Evolutionary conservation across 2,888 invertebrate genomes (phyloP), one percentile per base, ranked within the genome.

Genomic region (Nasonovia ribisnigri): DNA sequence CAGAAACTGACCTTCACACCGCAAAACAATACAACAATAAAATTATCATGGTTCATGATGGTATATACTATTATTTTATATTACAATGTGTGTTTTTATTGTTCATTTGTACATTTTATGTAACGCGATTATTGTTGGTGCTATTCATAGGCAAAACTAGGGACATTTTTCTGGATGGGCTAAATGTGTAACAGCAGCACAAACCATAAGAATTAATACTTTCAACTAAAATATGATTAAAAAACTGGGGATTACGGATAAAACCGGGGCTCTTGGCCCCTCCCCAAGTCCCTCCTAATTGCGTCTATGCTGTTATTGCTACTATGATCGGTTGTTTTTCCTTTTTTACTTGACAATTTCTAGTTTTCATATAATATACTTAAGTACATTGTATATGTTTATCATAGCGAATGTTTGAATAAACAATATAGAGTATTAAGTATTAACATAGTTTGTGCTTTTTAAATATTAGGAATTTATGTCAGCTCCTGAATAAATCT

Each of bases 1-100:
- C 42, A 60, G 36, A 92, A 92, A 92, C 60, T 48, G 87, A 92
- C 87, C 87, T 87, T 67, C 92, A 60, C 48, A 48, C 48, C 67
- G 6, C 10, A 46, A 91, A 91, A 60, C 57, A 91, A 51, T 67
- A 67, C 48, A 92, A 92, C 42, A 86, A 86, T 57, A 57, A 91
- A 84, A 84, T 46, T 54, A 43, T 86, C 87, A 67, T 29, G 88
- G 92, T 67, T 26, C 87, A 36, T 26, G 5, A 16, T 43, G n/a
- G 67, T 90, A 36, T 57, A 26, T 36, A 29, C 36, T 48, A 90
- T 42, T 43, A 29, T 89, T 60, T 26, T 29, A 46, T 60, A 89
- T n/a, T 26, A 36, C 51, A 26, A 54, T 24, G 36, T 1, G 90
- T 60, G 11, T 43, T 88, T 88, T 43, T 26, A 88, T 89, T 60